Conservation (phyloP, 2,888 invertebrate genomes). For the Acheta domesticus region DNA sequence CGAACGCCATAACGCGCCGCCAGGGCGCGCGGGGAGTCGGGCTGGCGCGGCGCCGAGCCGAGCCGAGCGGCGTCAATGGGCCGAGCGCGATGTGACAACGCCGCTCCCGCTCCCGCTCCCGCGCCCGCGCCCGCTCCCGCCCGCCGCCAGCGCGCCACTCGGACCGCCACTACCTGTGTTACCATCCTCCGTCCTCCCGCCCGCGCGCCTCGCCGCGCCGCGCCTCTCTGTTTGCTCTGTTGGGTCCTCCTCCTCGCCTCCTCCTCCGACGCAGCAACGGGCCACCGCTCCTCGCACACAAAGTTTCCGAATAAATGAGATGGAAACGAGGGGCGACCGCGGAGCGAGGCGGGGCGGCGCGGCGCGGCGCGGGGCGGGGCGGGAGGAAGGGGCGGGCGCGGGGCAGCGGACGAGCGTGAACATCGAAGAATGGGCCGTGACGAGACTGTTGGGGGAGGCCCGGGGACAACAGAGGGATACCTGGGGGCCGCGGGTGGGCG, state of each 20-base stretch:
- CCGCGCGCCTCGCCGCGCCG: too few species aligned
- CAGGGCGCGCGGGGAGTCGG: too few species aligned
- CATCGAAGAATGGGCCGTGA: not conserved
- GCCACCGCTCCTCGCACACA: not conserved
- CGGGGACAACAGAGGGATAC: slow-evolving; percentile 4
- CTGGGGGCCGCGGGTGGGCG: not conserved
- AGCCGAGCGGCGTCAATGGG: not conserved
- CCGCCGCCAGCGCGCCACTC: not conserved
- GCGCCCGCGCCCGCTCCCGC: not conserved
- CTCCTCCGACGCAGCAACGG: not conserved
- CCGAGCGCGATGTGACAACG: not conserved
- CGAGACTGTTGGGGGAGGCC: slow-evolving; percentile 18
- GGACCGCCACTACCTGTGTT: too few species aligned
- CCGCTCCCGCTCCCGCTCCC: not conserved
- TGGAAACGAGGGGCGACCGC: not conserved
- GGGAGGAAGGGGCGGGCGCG: not conserved
- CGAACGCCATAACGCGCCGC: too few species aligned
- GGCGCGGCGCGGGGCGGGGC: not conserved
- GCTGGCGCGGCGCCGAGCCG: not conserved
- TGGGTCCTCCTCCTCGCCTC: not conserved
- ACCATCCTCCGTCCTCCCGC: too few species aligned
- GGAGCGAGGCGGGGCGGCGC: not conserved
- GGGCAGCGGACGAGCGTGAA: not conserved
- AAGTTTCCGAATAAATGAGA: slow-evolving; percentile 18
- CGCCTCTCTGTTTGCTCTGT: too few species aligned